A percentile compares a stretch with the other conserved stretches of the same genome.
Conservation (phyloP, 1,140 invertebrate species). For the Meloidogyne floridensis region DNA sequence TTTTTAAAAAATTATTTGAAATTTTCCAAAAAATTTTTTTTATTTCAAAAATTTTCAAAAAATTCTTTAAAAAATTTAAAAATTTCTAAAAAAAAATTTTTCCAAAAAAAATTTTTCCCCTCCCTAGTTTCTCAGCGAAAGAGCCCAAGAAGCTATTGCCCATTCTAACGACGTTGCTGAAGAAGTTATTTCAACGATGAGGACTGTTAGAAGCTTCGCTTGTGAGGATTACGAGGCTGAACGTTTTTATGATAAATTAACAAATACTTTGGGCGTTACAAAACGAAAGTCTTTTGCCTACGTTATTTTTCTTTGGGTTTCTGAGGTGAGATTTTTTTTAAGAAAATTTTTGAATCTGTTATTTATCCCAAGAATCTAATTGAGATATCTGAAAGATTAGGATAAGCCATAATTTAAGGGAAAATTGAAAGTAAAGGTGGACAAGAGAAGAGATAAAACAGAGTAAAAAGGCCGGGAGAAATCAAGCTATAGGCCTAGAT, state of each 20-base stretch:
- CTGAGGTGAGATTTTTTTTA: not conserved
- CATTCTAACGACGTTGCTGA: constrained; percentile 66
- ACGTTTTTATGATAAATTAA: constrained; percentile 45
- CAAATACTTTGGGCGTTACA: constrained; percentile 41
- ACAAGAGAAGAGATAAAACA: no score
- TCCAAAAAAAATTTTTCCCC: not conserved
- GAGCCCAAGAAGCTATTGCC: constrained; percentile 63
- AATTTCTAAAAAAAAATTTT: no score
- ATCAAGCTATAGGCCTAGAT: no score
- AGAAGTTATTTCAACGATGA: constrained; percentile 42
- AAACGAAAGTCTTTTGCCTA: constrained; percentile 18
- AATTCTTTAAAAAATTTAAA: no score
- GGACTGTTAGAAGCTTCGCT: constrained; percentile 49
- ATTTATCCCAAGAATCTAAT: no score
- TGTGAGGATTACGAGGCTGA: constrained; percentile 39
- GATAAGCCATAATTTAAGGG: no score
- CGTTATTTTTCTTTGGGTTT: constrained; percentile 22
- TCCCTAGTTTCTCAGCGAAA: constrained; percentile 49
- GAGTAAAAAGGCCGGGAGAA: no score
- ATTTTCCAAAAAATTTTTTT: no score
- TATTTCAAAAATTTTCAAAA: no score
- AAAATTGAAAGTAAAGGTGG: no score
- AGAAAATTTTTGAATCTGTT: not conserved
- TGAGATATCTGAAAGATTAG: no score
- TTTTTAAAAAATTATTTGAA: no score